Evolutionary conservation across 2,797 vertebrate genomes (phyloP), one percentile per base, ranked within the genome.

Genomic region (Clarias pachynema): DNA sequence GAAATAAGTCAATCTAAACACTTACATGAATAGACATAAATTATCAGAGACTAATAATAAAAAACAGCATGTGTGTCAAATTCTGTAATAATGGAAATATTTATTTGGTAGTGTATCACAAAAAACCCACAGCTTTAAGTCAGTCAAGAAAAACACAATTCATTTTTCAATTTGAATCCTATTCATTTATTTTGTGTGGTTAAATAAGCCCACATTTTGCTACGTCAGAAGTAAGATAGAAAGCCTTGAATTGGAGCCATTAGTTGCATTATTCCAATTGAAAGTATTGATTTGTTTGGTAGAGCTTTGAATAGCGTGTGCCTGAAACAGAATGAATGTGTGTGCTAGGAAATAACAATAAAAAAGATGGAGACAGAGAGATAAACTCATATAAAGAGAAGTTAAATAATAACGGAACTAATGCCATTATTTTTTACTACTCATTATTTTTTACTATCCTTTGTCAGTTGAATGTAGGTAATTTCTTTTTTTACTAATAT

Each of bases 251-350:
- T 88, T n/a, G 69, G 70, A 83, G 84, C 87, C 82, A 89, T 90
- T 90, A 86, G 86, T 75, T 80, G 75, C 82, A 90, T 88, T 86
- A 90, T 86, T 90, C 86, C 75, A 68, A 88, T 87, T 88, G 84
- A 90, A 88, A 81, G 80, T 88, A 90, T 88, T 90, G 86, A 88
- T 90, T 87, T 88, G 86, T 87, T 90, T 87, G 40, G 87, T 86
- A 88, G 85, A 65, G 82, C 89, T 88, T 88, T 87, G 84, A 87
- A 86, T 85, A 85, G 84, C 16, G 9, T 44, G 60, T 65, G 79
- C 26, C 22, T 24, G 53, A 86, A 85, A 87, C 81, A 82, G 65
- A 82, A 85, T 84, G 78, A 84, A 86, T 86, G 31, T 29, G 70
- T 65, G 34, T 8, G 40, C 49, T 57, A 34, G 16, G 29, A 74